Evolutionary conservation across 2,888 invertebrate genomes (phyloP).

Genomic region (Azorinus chamasolen): DNA sequence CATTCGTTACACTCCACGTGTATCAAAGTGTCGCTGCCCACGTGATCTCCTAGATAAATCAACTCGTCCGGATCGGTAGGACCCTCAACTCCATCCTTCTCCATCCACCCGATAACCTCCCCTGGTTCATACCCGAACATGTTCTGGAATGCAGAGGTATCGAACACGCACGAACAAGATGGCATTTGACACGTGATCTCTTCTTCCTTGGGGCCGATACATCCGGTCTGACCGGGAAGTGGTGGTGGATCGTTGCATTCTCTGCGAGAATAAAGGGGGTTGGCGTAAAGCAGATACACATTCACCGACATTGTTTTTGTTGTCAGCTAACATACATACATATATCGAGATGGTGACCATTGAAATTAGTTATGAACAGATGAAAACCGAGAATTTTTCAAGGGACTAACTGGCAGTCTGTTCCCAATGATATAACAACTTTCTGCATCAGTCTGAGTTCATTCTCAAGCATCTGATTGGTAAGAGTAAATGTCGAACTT

Average conservation of each 20-base stretch:
- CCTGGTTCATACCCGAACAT: slow-evolving; percentile 37
- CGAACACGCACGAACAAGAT: slow-evolving; percentile 33
- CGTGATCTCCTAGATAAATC: slow-evolving; percentile 35
- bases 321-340: too few species aligned
- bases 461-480: too few species aligned
- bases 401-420: too few species aligned
- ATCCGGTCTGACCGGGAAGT: slow-evolving; percentile 31
- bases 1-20: slow-evolving; percentile 41
- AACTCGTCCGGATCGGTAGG: slow-evolving; percentile 26
- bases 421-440: too few species aligned
- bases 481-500: too few species aligned
- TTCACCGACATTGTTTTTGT: neutral
- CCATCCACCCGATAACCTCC: slow-evolving; percentile 40
- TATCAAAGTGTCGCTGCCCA: slow-evolving; percentile 19
- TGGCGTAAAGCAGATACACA: neutral
- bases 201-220: slow-evolving; percentile 27
- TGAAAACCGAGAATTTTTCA: too few species aligned
- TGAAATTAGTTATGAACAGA: too few species aligned
- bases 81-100: slow-evolving; percentile 37
- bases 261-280: slow-evolving; percentile 12
- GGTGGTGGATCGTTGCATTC: slow-evolving; percentile 38
- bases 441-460: too few species aligned
- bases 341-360: too few species aligned
- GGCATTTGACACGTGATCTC: slow-evolving; percentile 7
- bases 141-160: slow-evolving; percentile 25